Percentiles rank a stretch among this genome's conserved stretches.
These are phyloP conservation scores for Alca torda DNA, from an alignment of 2,797 vertebrate genomes.

Conservation along the genomic window DNA sequence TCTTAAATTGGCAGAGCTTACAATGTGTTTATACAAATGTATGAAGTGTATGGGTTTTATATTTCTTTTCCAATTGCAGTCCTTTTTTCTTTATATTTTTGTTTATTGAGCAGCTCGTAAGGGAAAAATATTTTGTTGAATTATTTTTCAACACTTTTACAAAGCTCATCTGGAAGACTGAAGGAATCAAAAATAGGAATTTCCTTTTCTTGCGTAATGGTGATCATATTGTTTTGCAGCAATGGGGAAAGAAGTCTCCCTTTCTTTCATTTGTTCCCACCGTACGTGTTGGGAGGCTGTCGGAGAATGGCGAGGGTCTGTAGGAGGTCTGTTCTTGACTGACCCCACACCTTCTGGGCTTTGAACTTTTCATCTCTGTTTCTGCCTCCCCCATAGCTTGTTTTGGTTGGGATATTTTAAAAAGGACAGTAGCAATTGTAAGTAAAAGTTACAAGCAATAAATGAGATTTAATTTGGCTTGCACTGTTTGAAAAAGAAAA, in stretches of 20 bases:
- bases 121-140: neutral
- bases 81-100: neutral
- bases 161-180: neutral
- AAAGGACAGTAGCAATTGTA: neutral
- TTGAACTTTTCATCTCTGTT: neutral
- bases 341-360: neutral
- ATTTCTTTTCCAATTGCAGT: neutral
- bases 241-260: neutral
- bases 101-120: neutral
- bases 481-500: neutral
- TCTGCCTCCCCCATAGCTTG: neutral
- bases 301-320: fast-evolving
- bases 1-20: conserved; percentile 57
- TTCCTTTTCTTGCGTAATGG: neutral
- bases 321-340: neutral
- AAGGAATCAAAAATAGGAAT: neutral
- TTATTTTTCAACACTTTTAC: neutral
- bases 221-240: fast-evolving
- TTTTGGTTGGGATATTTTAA: neutral
- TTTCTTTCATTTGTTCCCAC: neutral
- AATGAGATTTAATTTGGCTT: neutral
- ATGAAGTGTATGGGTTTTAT: neutral
- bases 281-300: neutral
- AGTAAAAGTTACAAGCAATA: neutral
- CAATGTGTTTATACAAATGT: conserved; percentile 33